Evolutionary conservation across 2,113 vertebrate species (phyloP).

Genomic region (Manacus vitellinus): DNA sequence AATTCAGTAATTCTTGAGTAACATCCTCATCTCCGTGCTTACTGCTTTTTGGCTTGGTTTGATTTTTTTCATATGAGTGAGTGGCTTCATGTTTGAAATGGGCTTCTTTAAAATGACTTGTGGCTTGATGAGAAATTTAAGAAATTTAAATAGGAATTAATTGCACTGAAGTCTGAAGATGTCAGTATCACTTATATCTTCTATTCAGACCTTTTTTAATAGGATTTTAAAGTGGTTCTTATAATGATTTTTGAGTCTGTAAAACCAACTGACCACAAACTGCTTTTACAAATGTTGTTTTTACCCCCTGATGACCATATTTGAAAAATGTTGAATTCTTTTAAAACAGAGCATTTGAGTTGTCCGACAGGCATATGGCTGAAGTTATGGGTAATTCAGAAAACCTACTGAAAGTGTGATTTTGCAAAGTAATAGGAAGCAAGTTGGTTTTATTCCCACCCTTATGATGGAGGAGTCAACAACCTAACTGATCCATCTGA

Average conservation of each 20-base stretch:
- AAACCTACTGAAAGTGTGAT: not conserved
- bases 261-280: not conserved
- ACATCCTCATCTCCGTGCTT: not conserved
- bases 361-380: not conserved
- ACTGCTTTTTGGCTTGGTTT: not conserved
- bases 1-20: not conserved
- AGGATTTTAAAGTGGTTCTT: not conserved
- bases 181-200: not conserved
- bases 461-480: not conserved
- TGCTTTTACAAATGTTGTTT: not conserved
- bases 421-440: not conserved
- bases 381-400: not conserved
- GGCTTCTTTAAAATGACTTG: not conserved
- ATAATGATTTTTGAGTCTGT: not conserved
- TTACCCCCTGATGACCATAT: not conserved
- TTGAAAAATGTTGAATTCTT: not conserved
- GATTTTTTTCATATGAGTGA: not conserved
- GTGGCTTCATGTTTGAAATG: not conserved
- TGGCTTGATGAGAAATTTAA: not conserved
- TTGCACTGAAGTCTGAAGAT: not conserved
- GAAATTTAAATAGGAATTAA: not conserved
- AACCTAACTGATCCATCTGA: not conserved
- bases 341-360: not conserved
- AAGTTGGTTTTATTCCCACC: not conserved
- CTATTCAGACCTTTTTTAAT: not conserved